Evolutionary conservation across 2,113 vertebrate species (phyloP).

Genomic region (Sakesphorus luctuosus): DNA sequence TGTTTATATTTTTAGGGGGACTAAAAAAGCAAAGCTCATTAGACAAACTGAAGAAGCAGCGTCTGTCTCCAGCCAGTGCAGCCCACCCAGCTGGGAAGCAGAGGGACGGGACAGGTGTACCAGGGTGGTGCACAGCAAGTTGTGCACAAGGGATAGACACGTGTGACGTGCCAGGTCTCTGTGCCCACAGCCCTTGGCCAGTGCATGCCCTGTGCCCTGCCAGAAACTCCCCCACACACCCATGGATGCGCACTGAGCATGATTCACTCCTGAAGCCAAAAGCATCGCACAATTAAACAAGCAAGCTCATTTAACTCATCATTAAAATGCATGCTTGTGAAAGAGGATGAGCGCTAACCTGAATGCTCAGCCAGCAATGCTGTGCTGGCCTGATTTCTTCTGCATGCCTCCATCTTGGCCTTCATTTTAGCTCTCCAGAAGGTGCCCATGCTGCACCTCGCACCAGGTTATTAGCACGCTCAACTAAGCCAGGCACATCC

Average conservation of each 20-base stretch:
- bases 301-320: constrained; percentile 11
- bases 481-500: neutral
- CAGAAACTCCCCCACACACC: neutral
- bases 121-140: rapidly evolving
- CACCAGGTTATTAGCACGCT: neutral
- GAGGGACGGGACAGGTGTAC: rapidly evolving
- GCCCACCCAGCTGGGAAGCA: neutral
- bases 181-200: neutral
- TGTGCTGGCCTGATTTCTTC: neutral
- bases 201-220: neutral
- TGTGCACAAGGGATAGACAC: neutral
- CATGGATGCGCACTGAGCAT: neutral
- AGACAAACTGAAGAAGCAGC: neutral
- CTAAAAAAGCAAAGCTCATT: neutral
- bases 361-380: neutral
- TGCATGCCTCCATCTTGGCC: neutral
- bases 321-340: constrained; percentile 22
- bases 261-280: constrained; percentile 37
- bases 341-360: constrained; percentile 17
- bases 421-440: neutral
- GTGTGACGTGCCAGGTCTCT: neutral
- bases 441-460: neutral
- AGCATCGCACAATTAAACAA: constrained; percentile 32
- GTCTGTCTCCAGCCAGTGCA: neutral
- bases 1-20: neutral